A percentile compares a stretch with the other conserved stretches of the same genome.
Conservation (phyloP, 1,140 invertebrate species). For the Tenebrio molitor region DNA sequence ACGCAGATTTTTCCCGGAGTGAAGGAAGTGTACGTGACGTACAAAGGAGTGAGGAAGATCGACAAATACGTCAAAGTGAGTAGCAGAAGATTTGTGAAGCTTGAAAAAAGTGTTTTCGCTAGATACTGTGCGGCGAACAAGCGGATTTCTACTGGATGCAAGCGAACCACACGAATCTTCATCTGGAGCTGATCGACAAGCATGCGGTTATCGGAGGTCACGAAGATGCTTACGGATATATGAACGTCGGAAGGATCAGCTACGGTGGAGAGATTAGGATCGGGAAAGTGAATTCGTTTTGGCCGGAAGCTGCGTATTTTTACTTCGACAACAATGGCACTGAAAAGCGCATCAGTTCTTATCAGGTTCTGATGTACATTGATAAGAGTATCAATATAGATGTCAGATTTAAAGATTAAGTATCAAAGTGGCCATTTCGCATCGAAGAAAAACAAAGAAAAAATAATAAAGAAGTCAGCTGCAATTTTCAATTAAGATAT, state of each 20-base stretch:
- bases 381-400: too few relatives aligned
- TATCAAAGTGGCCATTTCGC: too few relatives aligned
- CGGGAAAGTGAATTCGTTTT: slow-evolving; percentile 36
- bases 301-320: neutral
- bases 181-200: slow-evolving; percentile 30
- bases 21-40: slow-evolving; percentile 9
- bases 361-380: neutral
- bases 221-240: slow-evolving; percentile 15
- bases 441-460: too few relatives aligned
- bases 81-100: neutral
- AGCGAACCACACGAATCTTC: slow-evolving; percentile 39
- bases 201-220: slow-evolving; percentile 40
- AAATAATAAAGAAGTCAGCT: too few relatives aligned
- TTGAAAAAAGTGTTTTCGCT: neutral
- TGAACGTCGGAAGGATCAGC: slow-evolving; percentile 43
- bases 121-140: slow-evolving; percentile 43
- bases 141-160: slow-evolving; percentile 25
- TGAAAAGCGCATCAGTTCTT: neutral
- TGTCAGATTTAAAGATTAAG: too few relatives aligned
- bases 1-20: slow-evolving; percentile 36
- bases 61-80: slow-evolving; percentile 40
- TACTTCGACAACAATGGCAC: neutral
- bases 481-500: too few relatives aligned
- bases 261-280: slow-evolving; percentile 30
- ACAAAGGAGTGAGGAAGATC: slow-evolving; percentile 23